A percentile compares a stretch with the other conserved stretches of the same genome.
phyloP scores from a whole-genome alignment of 2,888 invertebrate species.

The Apodemia mormo region DNA sequence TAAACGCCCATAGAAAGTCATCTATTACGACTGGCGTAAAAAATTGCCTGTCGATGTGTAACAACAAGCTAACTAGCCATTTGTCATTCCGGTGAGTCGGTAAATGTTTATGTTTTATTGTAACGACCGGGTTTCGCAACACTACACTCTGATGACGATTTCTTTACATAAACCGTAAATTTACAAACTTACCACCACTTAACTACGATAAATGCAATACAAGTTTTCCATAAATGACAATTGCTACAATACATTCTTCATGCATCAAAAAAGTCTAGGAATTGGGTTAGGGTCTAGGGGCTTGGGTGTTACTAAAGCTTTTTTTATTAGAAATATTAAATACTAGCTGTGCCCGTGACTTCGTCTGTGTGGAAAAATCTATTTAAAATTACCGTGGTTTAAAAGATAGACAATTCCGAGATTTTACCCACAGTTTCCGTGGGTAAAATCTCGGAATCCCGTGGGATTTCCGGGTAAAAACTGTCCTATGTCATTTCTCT shows the following conservation, averaged over 20 bases:
- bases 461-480: too few relatives aligned
- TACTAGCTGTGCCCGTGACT: too few relatives aligned
- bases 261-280: neutral
- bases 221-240: neutral
- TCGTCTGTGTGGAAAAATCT: too few relatives aligned
- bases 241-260: neutral
- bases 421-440: too few relatives aligned
- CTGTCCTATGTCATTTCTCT: too few relatives aligned
- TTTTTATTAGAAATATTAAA: neutral
- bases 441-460: too few relatives aligned
- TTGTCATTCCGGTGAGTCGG: conserved; percentile 37
- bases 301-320: neutral
- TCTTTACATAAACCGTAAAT: conserved; percentile 19
- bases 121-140: conserved; percentile 29
- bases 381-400: too few relatives aligned
- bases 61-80: conserved; percentile 29
- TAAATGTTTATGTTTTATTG: conserved; percentile 33
- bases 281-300: neutral
- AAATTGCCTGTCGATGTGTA: conserved; percentile 42
- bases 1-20: conserved; percentile 40
- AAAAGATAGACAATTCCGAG: too few relatives aligned
- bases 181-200: neutral
- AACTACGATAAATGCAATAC: neutral
- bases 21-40: conserved; percentile 43
- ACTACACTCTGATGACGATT: conserved; percentile 24